Conservation (phyloP, 2,113 vertebrate species). For the Nannospalax galili region DNA sequence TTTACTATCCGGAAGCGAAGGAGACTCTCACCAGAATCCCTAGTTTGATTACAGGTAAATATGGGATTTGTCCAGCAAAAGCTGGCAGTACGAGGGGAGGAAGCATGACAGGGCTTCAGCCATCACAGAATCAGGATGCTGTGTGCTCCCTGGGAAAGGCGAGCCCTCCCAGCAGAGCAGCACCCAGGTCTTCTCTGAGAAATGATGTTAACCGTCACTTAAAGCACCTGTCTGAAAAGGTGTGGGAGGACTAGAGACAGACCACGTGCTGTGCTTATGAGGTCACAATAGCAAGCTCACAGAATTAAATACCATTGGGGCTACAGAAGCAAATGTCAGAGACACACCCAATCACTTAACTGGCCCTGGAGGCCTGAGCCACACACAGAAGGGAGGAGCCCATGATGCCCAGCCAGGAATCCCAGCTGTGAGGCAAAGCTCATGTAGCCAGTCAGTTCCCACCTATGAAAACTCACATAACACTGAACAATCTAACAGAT, state of each 20-base stretch:
- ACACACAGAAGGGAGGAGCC: too few species aligned
- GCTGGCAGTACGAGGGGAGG: neutral
- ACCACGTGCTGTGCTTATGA: neutral
- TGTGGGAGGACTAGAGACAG: neutral
- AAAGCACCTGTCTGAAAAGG: neutral
- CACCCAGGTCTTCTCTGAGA: neutral
- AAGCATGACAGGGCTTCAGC: neutral
- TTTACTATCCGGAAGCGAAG: slow-evolving; percentile 37
- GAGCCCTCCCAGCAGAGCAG: neutral
- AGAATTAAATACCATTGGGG: neutral
- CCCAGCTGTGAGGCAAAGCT: neutral
- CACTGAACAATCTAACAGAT: neutral
- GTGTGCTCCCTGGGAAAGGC: too few species aligned
- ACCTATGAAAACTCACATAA: neutral
- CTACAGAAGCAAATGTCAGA: neutral
- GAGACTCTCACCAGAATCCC: neutral
- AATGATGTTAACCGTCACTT: neutral
- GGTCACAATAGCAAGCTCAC: neutral
- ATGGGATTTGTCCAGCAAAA: neutral
- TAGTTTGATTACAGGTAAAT: slow-evolving; percentile 5
- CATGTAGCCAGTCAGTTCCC: neutral
- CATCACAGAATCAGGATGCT: neutral
- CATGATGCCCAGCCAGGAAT: neutral
- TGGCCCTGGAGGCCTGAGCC: neutral
- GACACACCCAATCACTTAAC: neutral